Base-by-base conservation (phyloP, 2,113 vertebrate genomes). In the Osmerus mordax region DNA sequence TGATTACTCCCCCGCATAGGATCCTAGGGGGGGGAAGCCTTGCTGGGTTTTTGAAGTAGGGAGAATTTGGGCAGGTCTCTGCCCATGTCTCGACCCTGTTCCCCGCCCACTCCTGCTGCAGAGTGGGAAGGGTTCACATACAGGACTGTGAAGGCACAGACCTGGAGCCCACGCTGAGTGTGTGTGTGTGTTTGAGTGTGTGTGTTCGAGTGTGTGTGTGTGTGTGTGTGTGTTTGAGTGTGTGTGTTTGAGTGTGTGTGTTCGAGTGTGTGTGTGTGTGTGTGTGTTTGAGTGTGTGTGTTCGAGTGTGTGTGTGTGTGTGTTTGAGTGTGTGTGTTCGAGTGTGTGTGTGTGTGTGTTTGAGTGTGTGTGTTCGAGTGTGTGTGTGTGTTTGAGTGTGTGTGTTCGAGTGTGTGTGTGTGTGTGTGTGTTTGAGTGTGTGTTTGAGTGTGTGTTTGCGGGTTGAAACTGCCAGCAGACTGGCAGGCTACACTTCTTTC, bases 31-130 rank as follows among this genome's bases (percentile, higher is more conserved):
- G 21, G 21, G 21, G 21, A 21, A 21, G 21, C 21, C 73, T 81
- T 19, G 18, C 21, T 65, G 78, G 67, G 74, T 78, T 81, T 85
- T 78, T 78, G 82, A 83, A 76, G 74, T 77, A 47, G 76, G 83
- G 81, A 85, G 76, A 77, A 70, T 72, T 81, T 79, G 79, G 62
- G 32, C n/a, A n/a, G 16, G 32, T 73, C 78, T 78, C 65, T 63
- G 79, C 81, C 47, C 64, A 77, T 76, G 69, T 69, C 59, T 87
- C 82, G 76, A 72, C 77, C 65, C 51, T 74, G 81, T 68, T 81
- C 68, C 60, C 84, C 73, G 58, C 80, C 72, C 83, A 87, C 86
- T 81, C 74, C 67, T 7, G 58, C 67, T 3, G 58, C 72, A 60
- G 76, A 84, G 81, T 70, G 77, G 75, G 67, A 74, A 78, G 77